phyloP scores from a whole-genome alignment of 2,797 vertebrate species.

The Alosa sapidissima region DNA sequence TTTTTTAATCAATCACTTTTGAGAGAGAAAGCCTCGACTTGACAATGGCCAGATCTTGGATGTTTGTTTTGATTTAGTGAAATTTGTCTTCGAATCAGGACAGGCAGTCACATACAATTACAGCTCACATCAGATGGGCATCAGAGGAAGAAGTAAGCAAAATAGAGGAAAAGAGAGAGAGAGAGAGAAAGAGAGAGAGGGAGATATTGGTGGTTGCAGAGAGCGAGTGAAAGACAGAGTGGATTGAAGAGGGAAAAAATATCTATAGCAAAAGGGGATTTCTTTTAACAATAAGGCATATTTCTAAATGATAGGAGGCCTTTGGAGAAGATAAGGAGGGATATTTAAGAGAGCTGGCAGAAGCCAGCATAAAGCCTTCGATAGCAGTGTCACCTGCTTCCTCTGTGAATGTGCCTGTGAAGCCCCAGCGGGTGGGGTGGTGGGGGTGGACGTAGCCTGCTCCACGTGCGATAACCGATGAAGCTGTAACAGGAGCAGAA shows the following conservation, averaged over 20 bases:
- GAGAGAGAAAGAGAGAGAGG: slow-evolving; percentile 36
- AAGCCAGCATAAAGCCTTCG: slow-evolving; percentile 36
- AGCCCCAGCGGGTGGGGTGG: slow-evolving; percentile 4
- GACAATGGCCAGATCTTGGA: background rate
- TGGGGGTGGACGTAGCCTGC: slow-evolving; percentile 34
- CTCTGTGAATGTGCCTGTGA: slow-evolving; percentile 38
- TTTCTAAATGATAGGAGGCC: slow-evolving; percentile 55
- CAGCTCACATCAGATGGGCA: slow-evolving; percentile 57
- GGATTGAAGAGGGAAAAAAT: slow-evolving; percentile 36
- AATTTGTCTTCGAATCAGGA: slow-evolving; percentile 58
- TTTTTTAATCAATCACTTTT: background rate
- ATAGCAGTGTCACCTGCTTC: slow-evolving; percentile 47
- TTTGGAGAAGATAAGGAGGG: slow-evolving; percentile 56
- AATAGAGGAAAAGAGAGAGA: slow-evolving; percentile 39
- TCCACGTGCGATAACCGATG: slow-evolving; percentile 39
- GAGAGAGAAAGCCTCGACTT: background rate
- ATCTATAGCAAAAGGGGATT: slow-evolving; percentile 59
- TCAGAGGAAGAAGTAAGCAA: background rate
- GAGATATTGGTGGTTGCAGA: slow-evolving; percentile 40
- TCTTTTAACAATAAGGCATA: slow-evolving; percentile 46
- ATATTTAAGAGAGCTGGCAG: slow-evolving; percentile 51
- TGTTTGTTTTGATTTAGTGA: slow-evolving; percentile 50
- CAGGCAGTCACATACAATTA: slow-evolving; percentile 67
- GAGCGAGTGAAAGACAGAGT: slow-evolving; percentile 35
- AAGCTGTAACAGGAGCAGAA: slow-evolving; percentile 47